A percentile compares a stretch with the other conserved stretches of the same genome.
phyloP scores from a whole-genome alignment of 2,113 vertebrate species.

The Catharus bicknelli region DNA sequence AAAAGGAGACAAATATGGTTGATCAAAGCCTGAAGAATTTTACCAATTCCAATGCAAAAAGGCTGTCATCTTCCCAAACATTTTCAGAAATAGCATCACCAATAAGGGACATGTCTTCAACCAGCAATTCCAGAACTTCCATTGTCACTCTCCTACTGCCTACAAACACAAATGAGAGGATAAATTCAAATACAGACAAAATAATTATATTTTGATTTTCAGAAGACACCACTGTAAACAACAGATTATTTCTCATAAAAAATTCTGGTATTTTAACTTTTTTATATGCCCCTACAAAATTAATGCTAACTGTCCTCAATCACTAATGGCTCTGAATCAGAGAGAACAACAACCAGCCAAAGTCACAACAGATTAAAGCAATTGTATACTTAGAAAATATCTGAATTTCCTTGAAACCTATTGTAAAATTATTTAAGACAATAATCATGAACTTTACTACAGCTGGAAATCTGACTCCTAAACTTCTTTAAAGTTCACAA shows the following conservation, averaged over 20 bases:
- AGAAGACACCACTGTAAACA: neutral
- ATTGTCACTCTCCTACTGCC: slow-evolving; percentile 80
- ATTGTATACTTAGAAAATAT: neutral
- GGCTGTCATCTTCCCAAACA: slow-evolving; percentile 90
- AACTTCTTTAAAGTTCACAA: neutral
- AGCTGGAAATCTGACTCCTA: neutral
- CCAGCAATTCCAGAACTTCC: slow-evolving; percentile 84
- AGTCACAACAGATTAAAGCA: neutral
- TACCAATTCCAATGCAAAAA: slow-evolving; percentile 90
- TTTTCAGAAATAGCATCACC: slow-evolving; percentile 83
- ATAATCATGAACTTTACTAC: neutral
- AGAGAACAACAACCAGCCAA: neutral
- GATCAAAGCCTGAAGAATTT: slow-evolving; percentile 50
- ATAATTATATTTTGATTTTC: neutral
- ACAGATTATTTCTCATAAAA: neutral
- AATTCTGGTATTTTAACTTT: neutral
- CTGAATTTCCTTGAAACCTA: neutral
- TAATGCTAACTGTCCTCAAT: neutral
- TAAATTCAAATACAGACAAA: neutral
- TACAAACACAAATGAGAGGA: slow-evolving; percentile 47
- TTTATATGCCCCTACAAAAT: neutral
- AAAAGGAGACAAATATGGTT: neutral
- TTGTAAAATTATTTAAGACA: neutral
- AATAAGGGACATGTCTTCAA: slow-evolving; percentile 79
- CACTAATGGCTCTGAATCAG: neutral